Base-by-base conservation (phyloP, 2,113 vertebrate species). In the Crotalus horridus region DNA sequence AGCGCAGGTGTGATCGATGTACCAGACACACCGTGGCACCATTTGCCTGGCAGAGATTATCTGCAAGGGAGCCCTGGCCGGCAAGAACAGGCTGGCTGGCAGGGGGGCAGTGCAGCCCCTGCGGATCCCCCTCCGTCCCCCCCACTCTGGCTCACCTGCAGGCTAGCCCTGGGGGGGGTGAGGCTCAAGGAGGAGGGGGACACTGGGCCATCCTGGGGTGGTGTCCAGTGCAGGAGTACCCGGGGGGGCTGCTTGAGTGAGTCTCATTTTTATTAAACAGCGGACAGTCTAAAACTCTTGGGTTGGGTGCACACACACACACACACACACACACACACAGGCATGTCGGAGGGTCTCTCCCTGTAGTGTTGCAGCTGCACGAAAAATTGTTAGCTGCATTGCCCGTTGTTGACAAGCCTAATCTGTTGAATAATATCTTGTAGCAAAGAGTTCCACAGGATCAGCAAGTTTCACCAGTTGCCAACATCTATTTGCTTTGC, bases 1-100 rank as follows among this genome's bases (percentile, higher is more conserved):
- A 33, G 6, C 85, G 95, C 97, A 96, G 97, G 96, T 97, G 97
- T 98, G 98, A 98, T 97, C 88, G 95, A 98, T 98, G 97, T 93
- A 94, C 91, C 91, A 92, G 94, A 94, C 94, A 48, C 94, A 94
- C 61, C 1, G 1, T n/a, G 74, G 74, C 74, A 81, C 33, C 6
- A 0, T 81, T 81, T 20, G 69, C n/a, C 69, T 39, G 74, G 74
- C 74, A 39, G 17, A 81, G 33, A 81, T 39, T 17, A 39, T 39
- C n/a, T 81, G 69, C 13, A 74, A 2, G 6, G 69, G n/a, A 74
- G 69, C 15, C 69, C n/a, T 33, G 69, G 15, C 15, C 2, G 6
- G n/a, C 61, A n/a, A 26, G 29, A n/a, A n/a, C 26, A 64, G 29
- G 26, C 24, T 10, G 9, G 1, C 29, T 33, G 69, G 13, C 5